Percentiles rank a stretch among this genome's conserved stretches.
Conservation (phyloP, 2,888 invertebrate genomes). For the Stomorhina lunata region DNA sequence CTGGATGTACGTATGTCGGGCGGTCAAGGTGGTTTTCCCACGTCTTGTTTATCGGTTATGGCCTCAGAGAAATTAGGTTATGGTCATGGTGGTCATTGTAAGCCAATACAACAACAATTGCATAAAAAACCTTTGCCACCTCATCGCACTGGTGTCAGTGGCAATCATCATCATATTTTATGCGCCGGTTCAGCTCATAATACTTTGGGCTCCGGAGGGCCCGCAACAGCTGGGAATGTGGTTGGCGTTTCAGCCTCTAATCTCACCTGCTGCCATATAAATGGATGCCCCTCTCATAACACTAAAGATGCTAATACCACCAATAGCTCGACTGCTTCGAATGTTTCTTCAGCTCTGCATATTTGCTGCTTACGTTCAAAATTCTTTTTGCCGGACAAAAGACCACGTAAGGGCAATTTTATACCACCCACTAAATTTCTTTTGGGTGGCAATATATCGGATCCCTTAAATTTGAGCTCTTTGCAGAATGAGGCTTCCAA, state of each 20-base stretch:
- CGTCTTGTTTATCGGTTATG: slow-evolving; percentile 58
- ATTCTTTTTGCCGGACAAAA: slow-evolving; percentile 87
- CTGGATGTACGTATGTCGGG: slow-evolving; percentile 50
- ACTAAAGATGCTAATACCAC: slow-evolving; percentile 49
- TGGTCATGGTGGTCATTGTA: slow-evolving; percentile 72
- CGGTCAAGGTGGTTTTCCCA: slow-evolving; percentile 57
- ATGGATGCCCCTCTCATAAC: slow-evolving; percentile 69
- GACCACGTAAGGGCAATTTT: slow-evolving; percentile 86
- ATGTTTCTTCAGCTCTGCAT: slow-evolving; percentile 69
- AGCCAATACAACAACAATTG: slow-evolving; percentile 69
- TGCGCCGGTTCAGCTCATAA: slow-evolving; percentile 72
- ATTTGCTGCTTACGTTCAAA: slow-evolving; percentile 82
- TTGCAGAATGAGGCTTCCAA: slow-evolving; percentile 86
- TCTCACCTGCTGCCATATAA: slow-evolving; percentile 70
- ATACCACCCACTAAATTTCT: slow-evolving; percentile 94
- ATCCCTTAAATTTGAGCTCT: slow-evolving; percentile 96
- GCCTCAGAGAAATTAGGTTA: slow-evolving; percentile 72
- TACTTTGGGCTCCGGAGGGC: slow-evolving; percentile 67
- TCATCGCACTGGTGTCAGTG: slow-evolving; percentile 43
- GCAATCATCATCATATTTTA: slow-evolving; percentile 74
- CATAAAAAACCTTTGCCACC: slow-evolving; percentile 56
- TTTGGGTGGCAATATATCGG: slow-evolving; percentile 96
- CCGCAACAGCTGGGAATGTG: slow-evolving; percentile 56
- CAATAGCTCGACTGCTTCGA: slow-evolving; percentile 44
- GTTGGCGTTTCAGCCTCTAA: slow-evolving; percentile 70